phyloP scores from a whole-genome alignment of 2,888 invertebrate species.

The Podabrus alpinus region DNA sequence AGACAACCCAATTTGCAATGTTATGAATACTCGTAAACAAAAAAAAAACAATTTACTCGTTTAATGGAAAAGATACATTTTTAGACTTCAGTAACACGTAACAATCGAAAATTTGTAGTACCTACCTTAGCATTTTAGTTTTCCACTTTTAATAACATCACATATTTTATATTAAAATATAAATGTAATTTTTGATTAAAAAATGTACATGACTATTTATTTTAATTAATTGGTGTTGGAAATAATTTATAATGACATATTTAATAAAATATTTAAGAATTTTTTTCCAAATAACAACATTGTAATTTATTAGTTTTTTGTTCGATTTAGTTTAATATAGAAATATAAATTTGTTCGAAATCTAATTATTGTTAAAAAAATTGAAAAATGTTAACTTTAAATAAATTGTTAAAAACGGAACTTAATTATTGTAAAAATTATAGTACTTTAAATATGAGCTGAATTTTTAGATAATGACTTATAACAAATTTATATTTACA shows the following conservation, averaged over 20 bases:
- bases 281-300: background rate
- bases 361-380: background rate
- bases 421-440: background rate
- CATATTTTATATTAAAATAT: background rate
- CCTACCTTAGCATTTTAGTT: background rate
- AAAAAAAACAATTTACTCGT: too few species aligned
- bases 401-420: background rate
- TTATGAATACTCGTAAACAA: too few species aligned
- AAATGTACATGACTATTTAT: background rate
- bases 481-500: background rate
- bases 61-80: too few species aligned
- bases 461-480: background rate
- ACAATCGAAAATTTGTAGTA: background rate
- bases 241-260: background rate
- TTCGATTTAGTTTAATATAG: background rate
- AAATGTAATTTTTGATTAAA: background rate
- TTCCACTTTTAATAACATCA: background rate
- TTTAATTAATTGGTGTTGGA: background rate
- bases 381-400: background rate
- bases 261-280: background rate
- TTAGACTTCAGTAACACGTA: too few species aligned
- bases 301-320: background rate
- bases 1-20: too few species aligned
- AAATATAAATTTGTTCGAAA: background rate
- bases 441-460: background rate